Base-by-base conservation (phyloP, 2,113 vertebrate genomes). In the Cisticola juncidis region DNA sequence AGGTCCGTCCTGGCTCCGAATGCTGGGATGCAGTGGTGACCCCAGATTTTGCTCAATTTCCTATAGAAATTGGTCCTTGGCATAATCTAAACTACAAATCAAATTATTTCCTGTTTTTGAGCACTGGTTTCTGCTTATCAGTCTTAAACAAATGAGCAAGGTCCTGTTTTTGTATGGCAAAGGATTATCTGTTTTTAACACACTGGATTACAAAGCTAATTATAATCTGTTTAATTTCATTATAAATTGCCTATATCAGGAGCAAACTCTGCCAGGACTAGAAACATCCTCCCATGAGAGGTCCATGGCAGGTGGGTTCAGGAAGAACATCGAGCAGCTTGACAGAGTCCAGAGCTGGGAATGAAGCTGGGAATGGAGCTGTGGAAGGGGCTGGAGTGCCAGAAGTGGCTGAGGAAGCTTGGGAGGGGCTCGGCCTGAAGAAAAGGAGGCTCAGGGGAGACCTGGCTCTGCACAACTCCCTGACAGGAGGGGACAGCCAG, bases 41-140 rank as follows among this genome's bases (percentile, higher is more conserved):
- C 9, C 11, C 1, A 0, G 13, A 28, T 51, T 62, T 62, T 31
- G 9, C 26, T 36, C 2, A 1, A 36, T 58, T n/a, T 28, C 15
- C 65, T 29, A 38, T 38, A 38, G 38, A 38, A 38, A 38, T 38
- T 38, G 38, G 9, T 38, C 38, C 11, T 38, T 38, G 38, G 51
- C 10, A 18, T 31, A 53, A 17, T 29, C 28, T 53, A 29, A 53
- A 29, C 28, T 53, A 29, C 28, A 31, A 53, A 53, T 53, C 29
- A 20, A 54, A 29, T 18, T 54, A 31, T 31, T 54, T 31, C 29
- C 29, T 31, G 53, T 12, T 31, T 54, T 54, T 54, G 29, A 54
- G 17, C 53, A 31, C 53, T 31, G 53, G 29, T 54, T 54, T 54
- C 18, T 31, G 53, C 29, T 54, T 54, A 54, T 31, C 53, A 31